Percentiles rank a stretch among this genome's conserved stretches.
Evolutionary conservation across 1,140 invertebrate genomes (phyloP).

Genomic region (Tigriopus japonicus): DNA sequence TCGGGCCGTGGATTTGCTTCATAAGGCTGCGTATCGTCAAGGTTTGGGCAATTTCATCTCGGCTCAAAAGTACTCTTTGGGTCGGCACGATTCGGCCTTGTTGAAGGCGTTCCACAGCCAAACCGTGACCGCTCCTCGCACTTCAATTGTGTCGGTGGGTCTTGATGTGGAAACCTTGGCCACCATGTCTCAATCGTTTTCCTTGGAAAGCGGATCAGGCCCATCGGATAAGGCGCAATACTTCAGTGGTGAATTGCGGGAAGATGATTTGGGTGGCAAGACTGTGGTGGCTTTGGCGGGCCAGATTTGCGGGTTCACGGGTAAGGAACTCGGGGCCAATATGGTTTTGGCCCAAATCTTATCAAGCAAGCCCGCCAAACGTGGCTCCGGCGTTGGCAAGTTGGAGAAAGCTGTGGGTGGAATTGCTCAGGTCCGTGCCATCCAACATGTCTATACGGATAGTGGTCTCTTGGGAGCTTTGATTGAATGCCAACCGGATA

Average conservation of each 20-base stretch:
- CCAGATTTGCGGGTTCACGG: not conserved
- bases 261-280: not conserved
- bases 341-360: not conserved
- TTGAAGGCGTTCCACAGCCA: slow-evolving; percentile 1
- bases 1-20: not conserved
- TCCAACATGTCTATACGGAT: too few relatives aligned
- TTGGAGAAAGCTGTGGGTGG: not conserved
- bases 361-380: not conserved
- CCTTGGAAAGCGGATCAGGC: not conserved
- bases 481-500: too few relatives aligned
- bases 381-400: not conserved
- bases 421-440: too few relatives aligned
- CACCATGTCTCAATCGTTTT: not conserved
- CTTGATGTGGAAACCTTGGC: not conserved
- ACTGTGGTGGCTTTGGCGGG: not conserved
- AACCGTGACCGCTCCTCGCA: not conserved
- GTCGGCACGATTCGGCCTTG: not conserved
- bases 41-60: not conserved
- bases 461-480: too few relatives aligned
- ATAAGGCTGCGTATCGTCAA: not conserved
- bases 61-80: not conserved
- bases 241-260: not conserved
- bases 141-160: not conserved
- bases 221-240: not conserved
- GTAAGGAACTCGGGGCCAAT: not conserved